phyloP scores from a whole-genome alignment of 2,888 invertebrate species.

The Boloria euphrosyne region DNA sequence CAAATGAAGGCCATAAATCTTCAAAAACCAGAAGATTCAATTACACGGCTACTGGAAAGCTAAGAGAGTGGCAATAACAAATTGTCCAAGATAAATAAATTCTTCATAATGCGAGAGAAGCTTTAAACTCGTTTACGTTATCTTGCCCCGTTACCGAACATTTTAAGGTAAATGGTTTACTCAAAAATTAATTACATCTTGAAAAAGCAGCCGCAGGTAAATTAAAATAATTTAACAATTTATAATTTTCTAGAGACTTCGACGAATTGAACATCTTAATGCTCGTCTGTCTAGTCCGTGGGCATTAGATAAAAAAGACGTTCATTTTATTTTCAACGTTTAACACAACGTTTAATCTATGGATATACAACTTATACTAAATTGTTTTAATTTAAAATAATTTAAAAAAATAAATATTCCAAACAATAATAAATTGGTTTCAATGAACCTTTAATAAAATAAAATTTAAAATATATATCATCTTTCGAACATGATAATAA shows the following conservation, averaged over 20 bases:
- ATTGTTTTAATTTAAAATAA: too few relatives aligned
- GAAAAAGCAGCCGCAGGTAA: constrained; percentile 16
- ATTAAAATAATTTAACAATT: constrained; percentile 24
- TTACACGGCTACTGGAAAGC: constrained; percentile 78
- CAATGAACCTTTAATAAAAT: too few relatives aligned
- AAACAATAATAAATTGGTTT: too few relatives aligned
- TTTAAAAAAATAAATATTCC: too few relatives aligned
- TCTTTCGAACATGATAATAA: too few relatives aligned
- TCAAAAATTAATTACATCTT: constrained; percentile 33
- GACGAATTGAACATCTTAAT: constrained; percentile 12
- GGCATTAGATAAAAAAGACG: constrained; percentile 10
- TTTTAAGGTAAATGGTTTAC: constrained; percentile 54
- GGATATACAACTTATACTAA: too few relatives aligned
- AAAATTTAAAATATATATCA: too few relatives aligned
- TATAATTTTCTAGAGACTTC: constrained; percentile 10
- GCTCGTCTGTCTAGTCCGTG: background rate
- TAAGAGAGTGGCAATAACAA: constrained; percentile 77
- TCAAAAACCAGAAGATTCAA: constrained; percentile 79
- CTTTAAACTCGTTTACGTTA: constrained; percentile 58
- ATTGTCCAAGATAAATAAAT: constrained; percentile 80
- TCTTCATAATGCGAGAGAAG: constrained; percentile 71
- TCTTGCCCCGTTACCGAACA: constrained; percentile 25
- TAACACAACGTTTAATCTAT: background rate
- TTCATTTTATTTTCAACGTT: constrained; percentile 3
- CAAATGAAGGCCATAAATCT: constrained; percentile 70